Conservation (phyloP, 2,797 vertebrate genomes). For the Taeniopygia guttata region DNA sequence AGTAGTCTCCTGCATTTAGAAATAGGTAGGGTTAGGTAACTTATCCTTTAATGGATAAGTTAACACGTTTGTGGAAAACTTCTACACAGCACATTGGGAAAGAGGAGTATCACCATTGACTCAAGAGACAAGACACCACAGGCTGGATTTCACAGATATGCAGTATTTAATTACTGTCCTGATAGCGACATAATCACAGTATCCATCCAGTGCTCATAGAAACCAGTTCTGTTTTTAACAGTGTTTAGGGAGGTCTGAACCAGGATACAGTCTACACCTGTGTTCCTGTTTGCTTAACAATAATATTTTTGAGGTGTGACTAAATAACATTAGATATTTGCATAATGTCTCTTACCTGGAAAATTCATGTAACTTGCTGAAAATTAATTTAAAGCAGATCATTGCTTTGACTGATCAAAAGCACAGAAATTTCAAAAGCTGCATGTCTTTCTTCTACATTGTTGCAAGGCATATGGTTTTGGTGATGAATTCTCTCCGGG, state of each 20-base stretch:
- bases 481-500: neutral
- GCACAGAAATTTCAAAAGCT: neutral
- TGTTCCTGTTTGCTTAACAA: neutral
- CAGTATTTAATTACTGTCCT: constrained; percentile 52
- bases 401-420: constrained; percentile 13
- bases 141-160: constrained; percentile 48
- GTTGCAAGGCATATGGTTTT: neutral
- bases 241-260: neutral
- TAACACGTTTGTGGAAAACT: constrained; percentile 10
- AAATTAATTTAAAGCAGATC: constrained; percentile 1
- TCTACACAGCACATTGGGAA: neutral
- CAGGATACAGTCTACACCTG: neutral
- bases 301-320: neutral
- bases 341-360: neutral
- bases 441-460: neutral
- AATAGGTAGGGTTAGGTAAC: neutral
- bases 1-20: neutral
- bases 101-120: constrained; percentile 17
- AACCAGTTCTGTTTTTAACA: neutral
- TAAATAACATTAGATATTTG: neutral
- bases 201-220: neutral
- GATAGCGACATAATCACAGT: constrained; percentile 27
- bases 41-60: neutral
- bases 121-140: constrained; percentile 22
- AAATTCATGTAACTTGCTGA: neutral